Evolutionary conservation across 2,113 vertebrate species (phyloP), one percentile per base, ranked within the genome.

Genomic region (Ammodytes dubius): DNA sequence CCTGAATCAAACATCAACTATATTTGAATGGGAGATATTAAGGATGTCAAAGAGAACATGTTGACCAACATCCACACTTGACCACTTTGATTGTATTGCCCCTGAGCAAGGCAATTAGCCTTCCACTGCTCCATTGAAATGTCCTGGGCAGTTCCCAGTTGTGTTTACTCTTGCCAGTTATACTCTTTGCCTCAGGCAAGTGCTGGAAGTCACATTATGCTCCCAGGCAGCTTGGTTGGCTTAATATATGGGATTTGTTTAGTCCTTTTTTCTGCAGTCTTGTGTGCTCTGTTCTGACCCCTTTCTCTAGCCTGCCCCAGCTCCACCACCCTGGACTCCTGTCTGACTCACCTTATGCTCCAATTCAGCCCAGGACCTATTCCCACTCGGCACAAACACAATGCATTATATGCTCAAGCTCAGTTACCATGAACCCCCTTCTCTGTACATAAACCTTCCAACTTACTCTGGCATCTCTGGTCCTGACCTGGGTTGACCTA

Each of bases 51-150:
- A 64, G 45, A 72, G 47, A 79, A 61, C 58, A 69, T 27, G 42
- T n/a, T 84, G 86, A 81, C 79, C 82, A 45, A 13, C 37, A 39
- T 60, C 67, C 5, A 14, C 85, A 61, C 77, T 61, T 74, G 79
- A 40, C 54, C 59, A 43, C 63, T 46, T 65, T 6, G 0, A 68
- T n/a, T 65, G 1, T 67, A 70, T 70, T 83, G 52, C 76, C 35
- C 5, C 71, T 61, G 10, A 77, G 81, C 60, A 59, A 82, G 45
- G 77, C 61, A 89, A 88, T 89, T 90, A 87, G 88, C 83, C 85
- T 88, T 78, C 54, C 74, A 79, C 74, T 74, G 69, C 53, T 76
- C 52, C 52, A 68, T 2, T 53, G 47, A 77, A 85, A 73, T 74
- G 35, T 77, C 58, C 74, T 78, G 81, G 79, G 40, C 75, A 58